Evolutionary conservation across 2,797 vertebrate genomes (phyloP).

Genomic region (Typhlichthys subterraneus): DNA sequence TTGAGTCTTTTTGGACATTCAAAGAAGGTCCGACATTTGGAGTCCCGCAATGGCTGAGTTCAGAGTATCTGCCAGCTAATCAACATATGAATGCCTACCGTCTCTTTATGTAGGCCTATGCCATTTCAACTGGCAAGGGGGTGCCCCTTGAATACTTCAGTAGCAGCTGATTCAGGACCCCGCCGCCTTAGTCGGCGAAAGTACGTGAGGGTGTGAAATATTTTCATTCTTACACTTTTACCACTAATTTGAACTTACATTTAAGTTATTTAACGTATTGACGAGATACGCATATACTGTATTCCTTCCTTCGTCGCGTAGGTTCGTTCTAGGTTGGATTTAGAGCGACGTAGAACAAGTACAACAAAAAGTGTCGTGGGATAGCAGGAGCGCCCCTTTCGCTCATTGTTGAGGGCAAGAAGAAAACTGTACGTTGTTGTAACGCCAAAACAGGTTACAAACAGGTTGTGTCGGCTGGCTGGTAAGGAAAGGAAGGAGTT

Average conservation of each 20-base stretch:
- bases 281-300: background rate
- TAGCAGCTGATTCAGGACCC: slow-evolving; percentile 46
- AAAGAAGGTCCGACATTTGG: slow-evolving; percentile 27
- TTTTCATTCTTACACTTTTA: background rate
- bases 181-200: slow-evolving; percentile 20
- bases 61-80: slow-evolving; percentile 66
- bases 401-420: background rate
- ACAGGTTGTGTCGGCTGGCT: slow-evolving; percentile 61
- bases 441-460: slow-evolving; percentile 55
- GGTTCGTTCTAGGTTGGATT: background rate
- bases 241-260: background rate
- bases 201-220: slow-evolving; percentile 17
- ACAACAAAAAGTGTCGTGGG: too few species aligned
- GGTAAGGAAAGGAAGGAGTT: slow-evolving; percentile 36
- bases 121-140: slow-evolving; percentile 39
- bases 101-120: slow-evolving; percentile 30
- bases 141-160: slow-evolving; percentile 39
- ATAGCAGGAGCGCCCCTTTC: too few species aligned
- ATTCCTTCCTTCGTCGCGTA: too few species aligned
- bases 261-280: background rate
- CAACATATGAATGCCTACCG: slow-evolving; percentile 70
- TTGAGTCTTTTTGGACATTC: background rate
- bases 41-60: slow-evolving; percentile 20
- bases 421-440: background rate
- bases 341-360: background rate